Percentiles rank a stretch among this genome's conserved stretches.
These are phyloP conservation scores for Lacerta viridis DNA, from an alignment of 2,797 vertebrate species.

Conservation along the genomic window DNA sequence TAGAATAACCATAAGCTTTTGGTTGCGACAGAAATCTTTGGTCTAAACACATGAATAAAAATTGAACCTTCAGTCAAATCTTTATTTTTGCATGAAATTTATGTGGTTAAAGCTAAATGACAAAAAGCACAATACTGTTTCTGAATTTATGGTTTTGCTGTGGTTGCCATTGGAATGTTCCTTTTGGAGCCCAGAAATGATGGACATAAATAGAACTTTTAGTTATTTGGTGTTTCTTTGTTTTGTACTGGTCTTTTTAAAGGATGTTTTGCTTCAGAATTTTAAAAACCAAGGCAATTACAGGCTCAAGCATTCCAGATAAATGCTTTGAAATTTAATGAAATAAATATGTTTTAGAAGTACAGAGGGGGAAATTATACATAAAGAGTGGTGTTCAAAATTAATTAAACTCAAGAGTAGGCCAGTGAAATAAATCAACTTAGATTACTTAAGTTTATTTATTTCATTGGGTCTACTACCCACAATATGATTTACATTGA, in stretches of 20 bases:
- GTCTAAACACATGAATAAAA: not conserved
- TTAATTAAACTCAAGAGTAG: no score
- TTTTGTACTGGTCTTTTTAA: not conserved
- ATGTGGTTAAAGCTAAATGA: constrained; percentile 4
- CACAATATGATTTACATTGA: no score
- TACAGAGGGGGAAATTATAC: not conserved
- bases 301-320: not conserved
- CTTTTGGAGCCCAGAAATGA: not conserved
- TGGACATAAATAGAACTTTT: constrained; percentile 10
- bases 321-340: not conserved
- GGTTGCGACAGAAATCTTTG: not conserved
- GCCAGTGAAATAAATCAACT: no score
- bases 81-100: not conserved
- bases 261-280: constrained; percentile 1
- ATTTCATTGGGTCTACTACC: no score
- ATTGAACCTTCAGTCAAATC: not conserved
- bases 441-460: no score
- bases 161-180: constrained; percentile 12
- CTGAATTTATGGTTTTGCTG: not conserved
- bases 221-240: not conserved
- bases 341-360: not conserved
- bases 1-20: not conserved
- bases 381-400: not conserved
- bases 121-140: constrained; percentile 3
- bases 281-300: not conserved